A percentile compares a stretch with the other conserved stretches of the same genome.
phyloP scores from a whole-genome alignment of 2,113 vertebrate species.

The Cisticola juncidis region DNA sequence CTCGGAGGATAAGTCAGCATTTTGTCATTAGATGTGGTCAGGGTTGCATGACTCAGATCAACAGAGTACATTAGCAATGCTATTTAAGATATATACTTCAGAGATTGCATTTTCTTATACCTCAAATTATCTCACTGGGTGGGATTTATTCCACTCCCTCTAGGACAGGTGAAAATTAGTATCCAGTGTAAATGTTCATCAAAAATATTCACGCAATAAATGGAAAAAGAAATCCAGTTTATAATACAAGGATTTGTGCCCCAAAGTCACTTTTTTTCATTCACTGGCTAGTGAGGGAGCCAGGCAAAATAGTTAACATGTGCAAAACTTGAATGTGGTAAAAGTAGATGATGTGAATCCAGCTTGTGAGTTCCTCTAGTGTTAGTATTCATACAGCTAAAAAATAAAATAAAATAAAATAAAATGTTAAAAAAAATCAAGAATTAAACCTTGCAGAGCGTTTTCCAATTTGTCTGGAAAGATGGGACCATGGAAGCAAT shows the following conservation, averaged over 20 bases:
- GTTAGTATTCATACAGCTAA: not conserved
- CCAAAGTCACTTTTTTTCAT: not conserved
- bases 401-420: not conserved
- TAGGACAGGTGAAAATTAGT: not conserved
- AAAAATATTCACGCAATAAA: not conserved
- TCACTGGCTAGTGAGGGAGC: not conserved
- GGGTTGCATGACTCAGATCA: constrained; percentile 7
- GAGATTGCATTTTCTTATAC: not conserved
- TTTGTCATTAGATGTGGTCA: constrained; percentile 30
- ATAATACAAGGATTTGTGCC: not conserved
- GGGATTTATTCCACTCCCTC: not conserved
- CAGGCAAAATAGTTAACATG: not conserved
- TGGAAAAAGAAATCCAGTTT: not conserved
- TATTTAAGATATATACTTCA: not conserved
- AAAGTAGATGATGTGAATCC: not conserved
- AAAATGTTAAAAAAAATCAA: not conserved
- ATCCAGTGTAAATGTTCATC: not conserved
- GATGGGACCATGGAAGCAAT: not conserved
- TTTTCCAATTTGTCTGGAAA: not conserved
- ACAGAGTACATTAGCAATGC: not conserved
- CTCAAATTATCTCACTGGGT: not conserved
- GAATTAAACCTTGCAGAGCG: not conserved
- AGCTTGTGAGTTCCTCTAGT: not conserved
- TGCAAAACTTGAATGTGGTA: not conserved
- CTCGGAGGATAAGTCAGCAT: constrained; percentile 13